Evolutionary conservation across 2,113 vertebrate species (phyloP).

Genomic region (Toxotes chatareus): DNA sequence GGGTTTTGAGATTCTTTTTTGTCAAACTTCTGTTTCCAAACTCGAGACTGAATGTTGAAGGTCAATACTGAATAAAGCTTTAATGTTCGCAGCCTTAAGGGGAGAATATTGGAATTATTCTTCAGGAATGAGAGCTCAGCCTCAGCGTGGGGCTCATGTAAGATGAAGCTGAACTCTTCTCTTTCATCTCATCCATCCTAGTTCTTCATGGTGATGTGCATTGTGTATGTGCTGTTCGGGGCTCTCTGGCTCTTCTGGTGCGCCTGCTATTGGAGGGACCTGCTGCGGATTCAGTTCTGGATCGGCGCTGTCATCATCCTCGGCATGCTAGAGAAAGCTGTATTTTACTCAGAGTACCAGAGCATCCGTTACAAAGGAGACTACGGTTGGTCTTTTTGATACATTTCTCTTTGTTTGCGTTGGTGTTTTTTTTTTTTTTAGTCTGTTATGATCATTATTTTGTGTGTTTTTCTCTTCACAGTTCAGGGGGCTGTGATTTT

Average conservation of each 20-base stretch:
- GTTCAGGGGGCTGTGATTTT: slow-evolving; percentile 93
- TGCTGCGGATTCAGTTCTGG: slow-evolving; percentile 96
- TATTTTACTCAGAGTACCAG: slow-evolving; percentile 97
- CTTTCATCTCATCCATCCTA: slow-evolving; percentile 58
- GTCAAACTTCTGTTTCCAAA: too few species aligned
- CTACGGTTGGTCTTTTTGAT: slow-evolving; percentile 83
- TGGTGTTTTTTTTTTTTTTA: neutral
- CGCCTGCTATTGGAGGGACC: slow-evolving; percentile 94
- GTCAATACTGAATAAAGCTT: too few species aligned
- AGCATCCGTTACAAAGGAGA: slow-evolving; percentile 93
- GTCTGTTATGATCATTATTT: neutral
- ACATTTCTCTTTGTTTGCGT: neutral
- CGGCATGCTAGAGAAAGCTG: slow-evolving; percentile 95
- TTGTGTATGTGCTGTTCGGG: slow-evolving; percentile 94
- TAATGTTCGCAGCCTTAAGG: too few species aligned
- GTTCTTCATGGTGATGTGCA: slow-evolving; percentile 98
- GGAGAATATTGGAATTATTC: neutral
- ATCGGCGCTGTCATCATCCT: slow-evolving; percentile 95
- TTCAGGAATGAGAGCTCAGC: too few species aligned
- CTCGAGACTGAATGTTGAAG: too few species aligned
- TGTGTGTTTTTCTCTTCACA: slow-evolving; percentile 58
- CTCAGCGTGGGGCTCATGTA: neutral
- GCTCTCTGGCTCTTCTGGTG: slow-evolving; percentile 95
- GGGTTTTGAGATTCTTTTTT: too few species aligned
- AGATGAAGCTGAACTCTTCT: neutral